Base-by-base conservation (phyloP, 2,113 vertebrate genomes). In the Nematolebias whitei region DNA sequence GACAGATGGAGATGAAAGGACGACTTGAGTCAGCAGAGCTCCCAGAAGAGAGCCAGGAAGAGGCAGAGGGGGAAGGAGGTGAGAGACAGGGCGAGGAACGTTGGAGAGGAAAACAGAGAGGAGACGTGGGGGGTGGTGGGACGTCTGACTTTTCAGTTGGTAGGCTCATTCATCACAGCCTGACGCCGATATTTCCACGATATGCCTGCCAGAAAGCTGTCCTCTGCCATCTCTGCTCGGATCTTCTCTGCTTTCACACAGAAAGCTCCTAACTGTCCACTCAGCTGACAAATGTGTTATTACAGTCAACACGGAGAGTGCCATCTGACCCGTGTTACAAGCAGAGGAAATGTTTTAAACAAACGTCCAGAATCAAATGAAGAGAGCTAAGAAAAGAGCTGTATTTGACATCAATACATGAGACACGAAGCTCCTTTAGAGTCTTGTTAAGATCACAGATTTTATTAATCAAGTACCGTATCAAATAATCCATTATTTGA, bases 151-250 rank as follows among this genome's bases (percentile, higher is more conserved):
- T 76, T 51, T 53, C 68, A 66, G 71, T 60, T 55, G 76, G 74
- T 72, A 71, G 77, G 67, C 78, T 88, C 79, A 79, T 85, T 88
- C 73, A 74, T 85, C 86, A 84, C 38, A 20, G 65, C 40, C 65
- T 79, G 79, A 74, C 74, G 74, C 73, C 72, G 70, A 82, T 76
- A 80, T 88, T 87, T 87, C 83, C 83, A 82, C 4, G 26, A 62
- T 61, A 60, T 20, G 64, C 18, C 48, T 71, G 75, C 79, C 80
- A 77, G 56, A 66, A 35, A 59, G 68, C 53, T 32, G 62, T 45
- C 43, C 56, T 67, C 68, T 80, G 82, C 82, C 76, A 70, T 74
- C 65, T 72, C 65, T 44, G 61, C 69, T 51, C 55, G 72, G 79
- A 47, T 57, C 39, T 5, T 43, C 48, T 41, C 62, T 3, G 59